phyloP scores from a whole-genome alignment of 2,797 vertebrate species.

The Bradypodion pumilum region DNA sequence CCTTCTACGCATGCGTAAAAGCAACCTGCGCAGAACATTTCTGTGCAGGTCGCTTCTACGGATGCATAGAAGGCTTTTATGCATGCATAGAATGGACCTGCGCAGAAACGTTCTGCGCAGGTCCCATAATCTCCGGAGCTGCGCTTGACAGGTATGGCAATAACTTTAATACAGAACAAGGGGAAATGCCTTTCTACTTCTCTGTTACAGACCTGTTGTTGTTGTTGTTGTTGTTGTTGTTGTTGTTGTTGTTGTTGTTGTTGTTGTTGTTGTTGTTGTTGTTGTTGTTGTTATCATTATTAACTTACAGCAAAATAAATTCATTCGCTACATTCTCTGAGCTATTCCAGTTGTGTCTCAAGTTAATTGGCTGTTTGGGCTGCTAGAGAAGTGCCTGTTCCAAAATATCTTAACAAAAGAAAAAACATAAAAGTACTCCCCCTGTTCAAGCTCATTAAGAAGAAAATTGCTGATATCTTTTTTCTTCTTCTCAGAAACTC shows the following conservation, averaged over 20 bases:
- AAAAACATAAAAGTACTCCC: background rate
- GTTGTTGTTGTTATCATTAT: background rate
- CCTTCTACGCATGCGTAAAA: no score
- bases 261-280: background rate
- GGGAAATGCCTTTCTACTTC: background rate
- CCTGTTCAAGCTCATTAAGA: conserved; percentile 71
- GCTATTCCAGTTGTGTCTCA: conserved; percentile 46
- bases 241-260: background rate
- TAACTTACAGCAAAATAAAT: conserved; percentile 54
- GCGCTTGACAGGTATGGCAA: no score
- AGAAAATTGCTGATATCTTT: conserved; percentile 69
- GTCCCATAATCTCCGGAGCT: no score
- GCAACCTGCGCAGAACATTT: no score
- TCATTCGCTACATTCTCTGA: conserved; percentile 43
- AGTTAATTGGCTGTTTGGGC: conserved; percentile 71
- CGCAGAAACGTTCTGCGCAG: no score
- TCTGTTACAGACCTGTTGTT: conserved; percentile 36
- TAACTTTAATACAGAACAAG: background rate
- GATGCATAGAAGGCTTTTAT: no score
- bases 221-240: no score
- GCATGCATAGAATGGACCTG: no score
- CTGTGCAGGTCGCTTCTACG: no score
- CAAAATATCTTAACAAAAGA: conserved; percentile 5
- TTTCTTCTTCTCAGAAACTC: conserved; percentile 55
- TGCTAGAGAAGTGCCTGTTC: conserved; percentile 61